Evolutionary conservation across 2,797 vertebrate genomes (phyloP).

Genomic region (Manis pentadactyla): DNA sequence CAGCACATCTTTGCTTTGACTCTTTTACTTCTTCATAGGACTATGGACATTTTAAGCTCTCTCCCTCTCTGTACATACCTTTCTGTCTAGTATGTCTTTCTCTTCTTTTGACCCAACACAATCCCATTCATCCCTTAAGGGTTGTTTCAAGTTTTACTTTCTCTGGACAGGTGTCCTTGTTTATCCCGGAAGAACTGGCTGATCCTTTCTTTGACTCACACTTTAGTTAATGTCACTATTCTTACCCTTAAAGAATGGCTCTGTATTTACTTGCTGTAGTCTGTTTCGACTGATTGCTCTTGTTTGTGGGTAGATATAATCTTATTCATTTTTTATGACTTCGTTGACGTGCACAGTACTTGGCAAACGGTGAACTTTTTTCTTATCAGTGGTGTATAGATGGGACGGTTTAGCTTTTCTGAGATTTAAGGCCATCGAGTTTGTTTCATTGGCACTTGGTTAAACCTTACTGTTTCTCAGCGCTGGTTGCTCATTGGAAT

Average conservation of each 20-base stretch:
- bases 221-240: not conserved
- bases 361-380: not conserved
- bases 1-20: not conserved
- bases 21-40: not conserved
- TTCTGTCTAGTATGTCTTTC: not conserved
- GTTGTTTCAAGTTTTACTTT: not conserved
- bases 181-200: not conserved
- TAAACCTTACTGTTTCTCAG: constrained; percentile 2
- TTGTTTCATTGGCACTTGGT: not conserved
- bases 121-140: not conserved
- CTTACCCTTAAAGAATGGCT: not conserved
- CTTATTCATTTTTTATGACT: not conserved
- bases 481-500: not conserved
- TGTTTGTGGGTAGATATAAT: not conserved
- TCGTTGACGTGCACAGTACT: not conserved
- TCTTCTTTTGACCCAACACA: not conserved
- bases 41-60: not conserved
- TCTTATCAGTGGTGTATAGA: not conserved
- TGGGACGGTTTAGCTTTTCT: not conserved
- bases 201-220: not conserved
- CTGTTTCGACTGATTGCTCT: constrained; percentile 11
- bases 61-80: not conserved
- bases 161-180: not conserved
- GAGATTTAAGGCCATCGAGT: constrained; percentile 4
- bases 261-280: not conserved